Evolutionary conservation across 2,113 vertebrate genomes (phyloP), one percentile per base, ranked within the genome.

Genomic region (Salvelinus sp.): DNA sequence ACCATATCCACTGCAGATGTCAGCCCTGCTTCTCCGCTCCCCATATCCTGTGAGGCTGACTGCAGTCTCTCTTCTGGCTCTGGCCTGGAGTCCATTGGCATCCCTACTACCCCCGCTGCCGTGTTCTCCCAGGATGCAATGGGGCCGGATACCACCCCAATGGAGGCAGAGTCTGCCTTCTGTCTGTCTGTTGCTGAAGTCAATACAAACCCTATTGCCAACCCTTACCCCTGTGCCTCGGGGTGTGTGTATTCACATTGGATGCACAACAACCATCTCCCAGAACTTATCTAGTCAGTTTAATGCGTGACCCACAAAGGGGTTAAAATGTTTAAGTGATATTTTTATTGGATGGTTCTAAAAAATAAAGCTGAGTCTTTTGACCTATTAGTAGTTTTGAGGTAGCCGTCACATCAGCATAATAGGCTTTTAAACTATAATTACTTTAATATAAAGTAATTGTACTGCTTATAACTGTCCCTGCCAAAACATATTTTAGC

Each of bases 161-260:
- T 44, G 3, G 67, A 68, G 5, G 22, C 86, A 28, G 76, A 68
- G n/a, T 76, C 88, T 0, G 77, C 76, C 9, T 75, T 58, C 73
- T 82, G 13, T 73, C 25, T 50, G 69, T 80, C 69, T 66, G 76
- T 28, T 76, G 72, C 86, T 78, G 76, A 74, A 81, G 80, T 77
- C 71, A 90, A 88, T 38, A 74, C 82, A 65, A 85, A 74, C 48
- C 73, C 79, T n/a, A 62, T 76, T 54, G 65, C 60, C 67, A 73
- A 22, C 64, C 79, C 70, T 82, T 82, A 85, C 57, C 73, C 79
- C 0, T 67, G 72, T 62, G 20, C 63, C 27, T 64, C 81, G 25
- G 78, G 75, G 63, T 76, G 30, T 48, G 76, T 70, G 23, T 88
- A 73, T 83, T 69, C 82, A 69, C 75, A 73, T n/a, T 87, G 83